Base-by-base conservation (phyloP, 2,888 invertebrate genomes). In the Sinhomidia bicolor region DNA sequence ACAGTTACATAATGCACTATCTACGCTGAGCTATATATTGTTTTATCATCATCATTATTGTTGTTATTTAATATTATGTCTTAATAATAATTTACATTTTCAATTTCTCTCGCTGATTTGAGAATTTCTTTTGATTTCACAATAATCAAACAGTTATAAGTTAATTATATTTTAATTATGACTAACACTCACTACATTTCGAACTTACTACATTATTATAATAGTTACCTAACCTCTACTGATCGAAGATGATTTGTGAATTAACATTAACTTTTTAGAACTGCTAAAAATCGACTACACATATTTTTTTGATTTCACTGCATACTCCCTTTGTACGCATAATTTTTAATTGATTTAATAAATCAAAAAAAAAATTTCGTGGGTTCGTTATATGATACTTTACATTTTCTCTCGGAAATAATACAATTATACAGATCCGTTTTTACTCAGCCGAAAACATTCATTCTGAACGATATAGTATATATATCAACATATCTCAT, bases 271-370 rank as follows among this genome's bases (percentile, higher is more conserved):
- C 54, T 65, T 86, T 81, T 88, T 74, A 87, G 74, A 87, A 82
- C 60, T 54, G 80, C 89, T 89, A 89, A 85, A 62, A 82, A 41
- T 89, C 89, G 89, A 89, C 89, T 89, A 89, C 89, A 79, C 78
- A 79, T 84, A 68, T 26, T 81, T 65, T 23, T 36, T 84, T 79
- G 36, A 68, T 54, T 62, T 47, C 76, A 47, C 36, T 74, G 54
- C 76, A 60, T 68, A 84, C 26, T 12, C 12, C 12, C 7, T 51
- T 47, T 9, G 51, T 76, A 76, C n/a, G 76, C 76, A 76, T 44
- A 17, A 68, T 47, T 68, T 51, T 44, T 23, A 57, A 76, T 54
- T 54, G 54, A 83, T 54, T 76, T 76, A 7, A 14, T 44, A 76
- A 32, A 60, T 74, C 54, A 76, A 32, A 57, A 23, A 36, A 6